Conservation (phyloP, 1,140 invertebrate species). For the Caenorhabditis remanei region DNA sequence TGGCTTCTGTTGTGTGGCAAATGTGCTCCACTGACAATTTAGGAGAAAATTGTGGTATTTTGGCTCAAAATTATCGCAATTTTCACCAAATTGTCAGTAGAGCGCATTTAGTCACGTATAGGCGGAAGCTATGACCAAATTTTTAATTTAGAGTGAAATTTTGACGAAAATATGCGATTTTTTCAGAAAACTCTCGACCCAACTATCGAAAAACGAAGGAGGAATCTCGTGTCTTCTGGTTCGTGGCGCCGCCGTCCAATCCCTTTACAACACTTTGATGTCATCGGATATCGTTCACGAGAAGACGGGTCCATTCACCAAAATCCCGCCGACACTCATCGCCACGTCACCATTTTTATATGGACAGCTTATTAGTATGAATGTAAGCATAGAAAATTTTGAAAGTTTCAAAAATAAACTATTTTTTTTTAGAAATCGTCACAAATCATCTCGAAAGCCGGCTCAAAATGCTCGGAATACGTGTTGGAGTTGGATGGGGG, state of each 20-base stretch:
- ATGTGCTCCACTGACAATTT: too few relatives aligned
- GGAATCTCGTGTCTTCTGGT: not conserved
- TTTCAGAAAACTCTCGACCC: constrained; percentile 8
- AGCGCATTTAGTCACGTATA: too few relatives aligned
- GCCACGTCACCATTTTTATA: constrained; percentile 61
- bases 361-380: constrained; percentile 52
- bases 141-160: too few relatives aligned
- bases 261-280: constrained; percentile 58
- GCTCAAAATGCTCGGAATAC: constrained; percentile 37
- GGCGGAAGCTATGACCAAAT: too few relatives aligned
- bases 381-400: constrained; percentile 26
- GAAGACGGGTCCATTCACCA: constrained; percentile 58
- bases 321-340: constrained; percentile 60
- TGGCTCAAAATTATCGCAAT: too few relatives aligned
- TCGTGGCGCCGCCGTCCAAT: constrained; percentile 37
- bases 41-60: too few relatives aligned
- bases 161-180: not conserved
- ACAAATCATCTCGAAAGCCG: constrained; percentile 14
- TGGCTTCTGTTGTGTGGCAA: too few relatives aligned
- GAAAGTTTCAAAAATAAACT: not conserved
- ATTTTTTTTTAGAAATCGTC: constrained; percentile 56
- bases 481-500: constrained; percentile 60
- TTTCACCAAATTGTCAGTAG: too few relatives aligned
- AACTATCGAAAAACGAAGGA: not conserved
- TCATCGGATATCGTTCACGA: constrained; percentile 40